Evolutionary conservation across 2,888 invertebrate genomes (phyloP).

Genomic region (Pseudococcus viburni): DNA sequence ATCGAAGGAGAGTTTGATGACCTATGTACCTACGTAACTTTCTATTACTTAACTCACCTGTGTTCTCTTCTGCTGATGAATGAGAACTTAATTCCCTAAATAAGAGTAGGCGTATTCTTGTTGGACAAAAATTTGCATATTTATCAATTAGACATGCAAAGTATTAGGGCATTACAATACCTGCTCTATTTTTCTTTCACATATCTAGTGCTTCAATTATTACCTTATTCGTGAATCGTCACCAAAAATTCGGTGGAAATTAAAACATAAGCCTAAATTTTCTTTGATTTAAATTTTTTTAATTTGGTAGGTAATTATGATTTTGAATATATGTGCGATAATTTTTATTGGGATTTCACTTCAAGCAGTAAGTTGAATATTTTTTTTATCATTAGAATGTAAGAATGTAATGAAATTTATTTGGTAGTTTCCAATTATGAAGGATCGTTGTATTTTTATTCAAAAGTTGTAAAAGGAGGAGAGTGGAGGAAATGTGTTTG

Average conservation of each 20-base stretch:
- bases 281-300: background rate
- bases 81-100: background rate
- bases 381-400: background rate
- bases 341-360: background rate
- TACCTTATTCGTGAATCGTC: background rate
- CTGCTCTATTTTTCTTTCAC: background rate
- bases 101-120: too few species aligned
- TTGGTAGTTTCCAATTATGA: too few species aligned
- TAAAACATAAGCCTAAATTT: background rate
- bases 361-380: background rate
- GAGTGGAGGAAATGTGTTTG: too few species aligned
- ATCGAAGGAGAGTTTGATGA: too few species aligned
- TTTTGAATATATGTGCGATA: background rate
- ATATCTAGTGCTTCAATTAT: too few species aligned
- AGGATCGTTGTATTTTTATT: too few species aligned
- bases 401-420: background rate
- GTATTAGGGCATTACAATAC: background rate
- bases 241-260: background rate
- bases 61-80: too few species aligned
- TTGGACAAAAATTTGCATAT: background rate
- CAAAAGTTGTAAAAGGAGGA: too few species aligned
- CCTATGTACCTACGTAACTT: too few species aligned
- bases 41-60: too few species aligned
- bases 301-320: background rate
- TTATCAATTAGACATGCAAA: background rate